Base-by-base conservation (phyloP, 2,113 vertebrate genomes). In the Mastomys coucha region DNA sequence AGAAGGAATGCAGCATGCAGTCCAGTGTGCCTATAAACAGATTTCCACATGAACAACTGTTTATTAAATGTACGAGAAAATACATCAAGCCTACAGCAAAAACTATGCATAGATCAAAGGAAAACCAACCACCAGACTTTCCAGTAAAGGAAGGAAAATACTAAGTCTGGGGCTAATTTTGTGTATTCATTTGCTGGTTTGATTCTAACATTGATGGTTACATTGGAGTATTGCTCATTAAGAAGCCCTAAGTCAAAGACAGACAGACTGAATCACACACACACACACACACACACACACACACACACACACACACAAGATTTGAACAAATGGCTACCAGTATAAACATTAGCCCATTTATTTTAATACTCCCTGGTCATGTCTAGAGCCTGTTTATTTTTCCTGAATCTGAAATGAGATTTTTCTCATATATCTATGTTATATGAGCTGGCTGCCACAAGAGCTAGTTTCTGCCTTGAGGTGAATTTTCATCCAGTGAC, bases 1-100 rank as follows among this genome's bases (percentile, higher is more conserved):
- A 65, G 82, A 85, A 4, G 31, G 4, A 85, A 65, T 20, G 58
- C 26, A 45, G 58, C 58, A 45, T 45, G n/a, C 49, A 88, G 39
- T 69, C 33, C 5, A 17, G 69, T 93, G 70, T 73, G 89, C 93
- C 56, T 58, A 26, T 93, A 95, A 97, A 97, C 63, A 92, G 58
- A 96, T 93, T 97, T 95, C 88, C 72, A 92, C 88, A 77, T 26
- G 53, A 96, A 45, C 92, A n/a, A 49, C 60, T 93, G 22, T 45
- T 94, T 70, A 67, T 94, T 69, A 95, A 95, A 96, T 69, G 63
- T 91, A n/a, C 93, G 53, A 24, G 91, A 88, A 14, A 56, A 67
- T 17, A 69, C 19, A 89, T 92, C 82, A 92, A 72, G 31, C 63
- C 58, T 31, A 53, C n/a, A 86, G 73, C 51, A 87, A 91, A 94